Base-by-base conservation (phyloP, 2,888 invertebrate species). In the Melieria omissa region DNA sequence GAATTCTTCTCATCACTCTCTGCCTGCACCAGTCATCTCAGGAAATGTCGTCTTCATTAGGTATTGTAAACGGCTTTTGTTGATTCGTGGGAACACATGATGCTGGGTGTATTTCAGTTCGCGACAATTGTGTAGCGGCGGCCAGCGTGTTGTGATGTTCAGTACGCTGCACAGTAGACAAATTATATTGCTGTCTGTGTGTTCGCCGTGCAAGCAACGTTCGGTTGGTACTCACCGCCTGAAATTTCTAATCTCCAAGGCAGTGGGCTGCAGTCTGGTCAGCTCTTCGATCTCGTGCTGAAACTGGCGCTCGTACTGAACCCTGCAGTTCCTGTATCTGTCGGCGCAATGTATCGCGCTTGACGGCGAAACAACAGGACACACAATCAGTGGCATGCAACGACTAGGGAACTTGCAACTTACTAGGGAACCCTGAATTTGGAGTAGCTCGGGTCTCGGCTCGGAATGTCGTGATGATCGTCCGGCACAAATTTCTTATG, bases 111-210 rank as follows among this genome's bases (percentile, higher is more conserved):
- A 49, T 0, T 71, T 71, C 9, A 81, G 49, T 72, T 82, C 82
- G 1, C 61, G 54, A 9, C 72, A 67, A 61, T 78, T 79, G 57
- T 82, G 83, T 16, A 81, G 62, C 0, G 82, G 83, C 5, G 82
- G 82, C 82, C 82, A 82, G 5, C 82, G 70, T 0, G 81, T 75
- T 4, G 82, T 81, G 16, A 77, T 75, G 3, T 78, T 66, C 46
- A 82, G 70, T 64, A 77, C 75, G 0, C 82, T 82, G 41, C 2
- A 65, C 67, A 29, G 12, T 12, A 52, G 54, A 4, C 16, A 58
- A 9, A 29, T 42, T 5, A 54, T 6, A 5, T 10, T 62, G n/a
- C 5, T 44, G 3, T 54, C 8, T 3, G 29, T 29, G 29, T 3
- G 29, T 29, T 29, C 29, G 1, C 29, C n/a, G 42, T 10, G 7